These are phyloP conservation scores for Battus philenor DNA, from an alignment of 1,140 invertebrate species.

Conservation along the genomic window DNA sequence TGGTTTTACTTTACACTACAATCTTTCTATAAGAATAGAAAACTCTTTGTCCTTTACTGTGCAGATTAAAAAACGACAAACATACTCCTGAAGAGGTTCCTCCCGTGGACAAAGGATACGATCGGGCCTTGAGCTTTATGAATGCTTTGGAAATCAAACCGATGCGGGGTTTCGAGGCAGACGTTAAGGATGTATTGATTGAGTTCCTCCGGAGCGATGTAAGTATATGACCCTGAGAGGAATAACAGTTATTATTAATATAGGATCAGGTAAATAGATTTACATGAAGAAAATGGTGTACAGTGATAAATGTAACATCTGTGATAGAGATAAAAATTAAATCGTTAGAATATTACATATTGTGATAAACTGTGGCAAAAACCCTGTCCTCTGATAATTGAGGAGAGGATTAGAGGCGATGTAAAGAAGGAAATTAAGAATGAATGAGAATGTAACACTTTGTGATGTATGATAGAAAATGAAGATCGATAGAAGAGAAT, in stretches of 20 bases:
- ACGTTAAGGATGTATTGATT: slow-evolving; percentile 29
- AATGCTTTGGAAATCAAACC: slow-evolving; percentile 30
- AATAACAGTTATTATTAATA: neutral
- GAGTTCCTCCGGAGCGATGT: slow-evolving; percentile 47
- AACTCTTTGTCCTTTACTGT: no score
- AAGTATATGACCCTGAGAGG: slow-evolving; percentile 12
- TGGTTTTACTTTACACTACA: no score
- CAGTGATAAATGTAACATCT: no score
- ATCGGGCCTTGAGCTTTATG: slow-evolving; percentile 29
- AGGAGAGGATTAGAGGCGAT: no score
- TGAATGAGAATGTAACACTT: no score
- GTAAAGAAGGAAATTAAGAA: no score
- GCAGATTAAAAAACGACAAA: no score
- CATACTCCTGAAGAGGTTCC: neutral
- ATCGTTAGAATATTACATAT: neutral
- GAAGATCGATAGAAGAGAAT: no score
- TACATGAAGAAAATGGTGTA: no score
- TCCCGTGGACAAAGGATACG: neutral
- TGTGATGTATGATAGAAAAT: no score
- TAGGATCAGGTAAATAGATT: no score
- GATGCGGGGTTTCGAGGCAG: slow-evolving; percentile 25
- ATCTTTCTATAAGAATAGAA: no score
- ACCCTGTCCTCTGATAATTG: neutral
- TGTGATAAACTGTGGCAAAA: neutral
- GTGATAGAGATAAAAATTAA: neutral